phyloP scores from a whole-genome alignment of 2,888 invertebrate genomes.

The Cantharis flavilabris region DNA sequence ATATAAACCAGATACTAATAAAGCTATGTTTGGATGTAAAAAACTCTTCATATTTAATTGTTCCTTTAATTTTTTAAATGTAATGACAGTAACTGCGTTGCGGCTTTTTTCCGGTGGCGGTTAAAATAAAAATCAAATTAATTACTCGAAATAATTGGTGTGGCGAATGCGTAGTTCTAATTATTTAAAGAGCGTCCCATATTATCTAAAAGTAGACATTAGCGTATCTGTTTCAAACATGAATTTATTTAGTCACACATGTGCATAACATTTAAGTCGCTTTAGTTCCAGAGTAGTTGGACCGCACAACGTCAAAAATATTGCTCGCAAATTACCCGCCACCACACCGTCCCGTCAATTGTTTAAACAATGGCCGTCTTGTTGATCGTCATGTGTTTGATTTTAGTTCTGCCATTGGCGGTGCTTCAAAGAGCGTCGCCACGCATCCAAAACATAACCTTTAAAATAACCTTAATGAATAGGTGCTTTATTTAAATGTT shows the following conservation, averaged over 20 bases:
- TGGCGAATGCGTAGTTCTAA: background rate
- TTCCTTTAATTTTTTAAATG: no score
- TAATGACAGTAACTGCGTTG: no score
- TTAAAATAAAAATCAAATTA: background rate
- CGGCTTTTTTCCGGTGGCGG: background rate
- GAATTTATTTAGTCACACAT: constrained; percentile 38
- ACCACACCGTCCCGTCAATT: constrained; percentile 41
- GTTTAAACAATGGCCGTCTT: constrained; percentile 50
- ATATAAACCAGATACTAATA: no score
- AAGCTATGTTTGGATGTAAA: no score
- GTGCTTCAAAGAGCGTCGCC: constrained; percentile 48
- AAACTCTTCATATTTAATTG: no score
- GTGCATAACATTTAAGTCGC: constrained; percentile 42
- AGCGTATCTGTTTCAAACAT: constrained; percentile 38
- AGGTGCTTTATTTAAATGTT: constrained; percentile 52
- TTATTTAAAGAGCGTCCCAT: constrained; percentile 16
- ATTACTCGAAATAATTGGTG: constrained; percentile 4
- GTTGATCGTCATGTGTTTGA: constrained; percentile 50
- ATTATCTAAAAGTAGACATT: constrained; percentile 32
- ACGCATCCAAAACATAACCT: constrained; percentile 41
- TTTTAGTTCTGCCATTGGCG: constrained; percentile 52
- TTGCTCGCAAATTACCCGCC: constrained; percentile 46
- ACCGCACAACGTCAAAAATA: constrained; percentile 46
- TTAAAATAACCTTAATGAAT: constrained; percentile 49
- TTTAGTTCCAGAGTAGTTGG: constrained; percentile 41